A percentile compares a stretch with the other conserved stretches of the same genome.
phyloP scores from a whole-genome alignment of 2,797 vertebrate genomes.

The Myotis vivesi region DNA sequence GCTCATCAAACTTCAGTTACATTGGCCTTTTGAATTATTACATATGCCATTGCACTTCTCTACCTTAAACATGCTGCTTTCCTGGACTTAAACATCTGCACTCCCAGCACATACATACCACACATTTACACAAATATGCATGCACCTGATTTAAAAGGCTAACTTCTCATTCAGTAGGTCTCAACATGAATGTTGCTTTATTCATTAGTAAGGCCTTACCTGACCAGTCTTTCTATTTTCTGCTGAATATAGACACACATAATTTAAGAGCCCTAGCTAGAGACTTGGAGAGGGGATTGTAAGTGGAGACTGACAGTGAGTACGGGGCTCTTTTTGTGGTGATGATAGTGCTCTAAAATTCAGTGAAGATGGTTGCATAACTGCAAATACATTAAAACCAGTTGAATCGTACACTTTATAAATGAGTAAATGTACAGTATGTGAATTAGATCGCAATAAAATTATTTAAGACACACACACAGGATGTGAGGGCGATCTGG shows the following conservation, averaged over 20 bases:
- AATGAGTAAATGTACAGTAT: background rate
- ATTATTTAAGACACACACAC: background rate
- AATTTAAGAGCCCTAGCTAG: background rate
- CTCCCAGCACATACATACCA: background rate
- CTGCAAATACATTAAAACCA: background rate
- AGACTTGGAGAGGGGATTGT: background rate
- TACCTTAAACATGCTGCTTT: background rate
- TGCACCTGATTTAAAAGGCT: background rate
- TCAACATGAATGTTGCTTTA: conserved; percentile 26
- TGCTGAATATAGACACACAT: background rate
- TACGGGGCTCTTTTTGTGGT: background rate
- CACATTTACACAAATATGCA: background rate
- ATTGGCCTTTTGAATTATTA: background rate
- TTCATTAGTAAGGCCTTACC: background rate
- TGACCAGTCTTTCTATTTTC: background rate
- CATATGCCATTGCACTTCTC: background rate
- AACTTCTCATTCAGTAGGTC: background rate
- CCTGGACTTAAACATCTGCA: background rate
- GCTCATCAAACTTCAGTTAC: background rate
- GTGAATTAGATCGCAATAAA: background rate
- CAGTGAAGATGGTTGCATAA: background rate
- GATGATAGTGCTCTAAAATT: background rate
- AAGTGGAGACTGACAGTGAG: background rate
- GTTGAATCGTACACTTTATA: background rate
- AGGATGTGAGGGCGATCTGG: no score